Percentiles rank a stretch among this genome's conserved stretches.
Conservation (phyloP, 2,113 vertebrate species). For the Poeciliopsis prolifica region DNA sequence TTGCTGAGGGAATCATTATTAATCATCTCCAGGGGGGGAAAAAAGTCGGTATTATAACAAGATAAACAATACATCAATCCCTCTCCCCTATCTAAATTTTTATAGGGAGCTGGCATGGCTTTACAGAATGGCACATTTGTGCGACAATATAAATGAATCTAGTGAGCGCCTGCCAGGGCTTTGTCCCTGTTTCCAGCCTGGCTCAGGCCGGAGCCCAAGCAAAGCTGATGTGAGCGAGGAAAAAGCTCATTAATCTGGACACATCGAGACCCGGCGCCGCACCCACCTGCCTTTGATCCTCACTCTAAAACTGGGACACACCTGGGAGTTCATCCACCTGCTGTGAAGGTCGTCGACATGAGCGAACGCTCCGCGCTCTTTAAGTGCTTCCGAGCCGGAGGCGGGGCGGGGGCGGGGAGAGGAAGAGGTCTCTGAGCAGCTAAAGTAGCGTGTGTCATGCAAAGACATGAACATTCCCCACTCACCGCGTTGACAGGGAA, state of each 20-base stretch:
- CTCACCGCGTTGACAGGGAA: neutral
- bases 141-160: constrained; percentile 58
- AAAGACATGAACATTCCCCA: constrained; percentile 24
- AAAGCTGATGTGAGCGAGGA: constrained; percentile 62
- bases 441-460: constrained; percentile 2
- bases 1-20: constrained; percentile 46
- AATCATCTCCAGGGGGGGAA: constrained; percentile 7
- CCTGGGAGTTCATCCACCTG: constrained; percentile 76
- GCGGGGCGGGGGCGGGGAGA: neutral
- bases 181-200: constrained; percentile 66
- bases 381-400: neutral
- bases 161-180: constrained; percentile 57
- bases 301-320: constrained; percentile 76
- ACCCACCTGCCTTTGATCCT: constrained; percentile 73
- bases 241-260: constrained; percentile 77
- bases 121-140: constrained; percentile 44
- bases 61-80: constrained; percentile 48
- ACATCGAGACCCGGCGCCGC: constrained; percentile 47
- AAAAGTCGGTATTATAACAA: constrained; percentile 40
- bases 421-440: constrained; percentile 6
- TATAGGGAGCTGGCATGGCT: constrained; percentile 44
- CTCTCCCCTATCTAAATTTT: constrained; percentile 38
- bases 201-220: constrained; percentile 60
- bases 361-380: constrained; percentile 31
- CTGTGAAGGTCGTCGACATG: constrained; percentile 63